phyloP scores from a whole-genome alignment of 2,888 invertebrate genomes.

The Iselma pallidipennis region DNA sequence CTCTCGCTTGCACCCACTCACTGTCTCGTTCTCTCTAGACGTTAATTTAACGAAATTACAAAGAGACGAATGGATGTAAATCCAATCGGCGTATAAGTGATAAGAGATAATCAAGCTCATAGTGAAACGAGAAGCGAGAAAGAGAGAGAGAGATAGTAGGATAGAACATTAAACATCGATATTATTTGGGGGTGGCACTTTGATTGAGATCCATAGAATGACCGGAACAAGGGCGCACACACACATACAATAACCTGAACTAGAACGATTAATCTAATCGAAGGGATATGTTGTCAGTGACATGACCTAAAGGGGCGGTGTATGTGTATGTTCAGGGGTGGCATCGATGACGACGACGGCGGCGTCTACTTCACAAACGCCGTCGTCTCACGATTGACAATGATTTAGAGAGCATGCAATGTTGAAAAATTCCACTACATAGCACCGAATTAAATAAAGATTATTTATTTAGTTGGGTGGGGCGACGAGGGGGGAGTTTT shows the following conservation, averaged over 20 bases:
- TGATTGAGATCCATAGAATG: not conserved
- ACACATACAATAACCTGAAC: not conserved
- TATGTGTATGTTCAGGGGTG: not conserved
- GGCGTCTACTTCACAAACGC: no score
- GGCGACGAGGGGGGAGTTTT: no score
- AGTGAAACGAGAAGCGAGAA: no score
- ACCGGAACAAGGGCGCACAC: not conserved
- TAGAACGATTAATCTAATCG: slow-evolving; percentile 1
- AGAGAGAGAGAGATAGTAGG: no score
- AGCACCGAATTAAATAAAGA: no score
- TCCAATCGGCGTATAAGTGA: not conserved
- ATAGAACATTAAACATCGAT: no score
- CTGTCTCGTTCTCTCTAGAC: not conserved
- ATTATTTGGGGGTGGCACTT: not conserved
- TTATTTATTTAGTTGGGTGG: no score
- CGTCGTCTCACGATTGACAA: no score
- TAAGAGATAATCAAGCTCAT: not conserved
- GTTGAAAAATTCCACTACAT: no score
- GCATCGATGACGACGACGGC: no score
- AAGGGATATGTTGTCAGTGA: not conserved
- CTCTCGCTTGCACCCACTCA: not conserved
- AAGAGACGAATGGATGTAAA: not conserved
- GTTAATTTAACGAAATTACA: not conserved
- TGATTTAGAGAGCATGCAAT: no score
- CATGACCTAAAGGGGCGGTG: not conserved